Evolutionary conservation across 2,113 vertebrate species (phyloP), one percentile per base, ranked within the genome.

Genomic region (Hippopotamus amphibius): DNA sequence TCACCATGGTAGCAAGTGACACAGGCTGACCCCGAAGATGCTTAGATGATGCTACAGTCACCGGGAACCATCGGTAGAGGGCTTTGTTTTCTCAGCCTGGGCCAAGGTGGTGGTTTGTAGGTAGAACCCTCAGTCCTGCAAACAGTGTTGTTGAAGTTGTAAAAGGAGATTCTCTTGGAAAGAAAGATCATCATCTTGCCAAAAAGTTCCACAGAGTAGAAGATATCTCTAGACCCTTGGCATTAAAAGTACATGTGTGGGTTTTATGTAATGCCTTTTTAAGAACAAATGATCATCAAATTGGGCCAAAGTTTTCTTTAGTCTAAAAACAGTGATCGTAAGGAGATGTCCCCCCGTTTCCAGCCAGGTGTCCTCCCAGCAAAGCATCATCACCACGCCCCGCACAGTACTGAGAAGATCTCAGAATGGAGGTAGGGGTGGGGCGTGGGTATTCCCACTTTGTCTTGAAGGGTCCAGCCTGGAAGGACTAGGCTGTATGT

Each of bases 391-490:
- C 30, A 0, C 55, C 30, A 16, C 1, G 14, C 89, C 37, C 37
- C 37, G 37, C 41, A 0, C 1, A 0, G 16, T 57, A 48, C 28
- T 1, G 0, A 22, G 48, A n/a, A 41, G 28, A 4, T 46, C 61
- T 59, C 16, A 16, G 69, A 19, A 16, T 0, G 1, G 76, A 17
- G 17, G 7, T 0, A 10, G 13, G 48, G 37, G 37, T 37, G 37
- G 22, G 24, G 28, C 3, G 21, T 37, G 17, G 16, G 16, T 65
- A 5, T 15, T 28, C 28, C 66, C 33, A 17, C 55, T 63, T 48
- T 30, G 46, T 37, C 69, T 4, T 2, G 30, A 28, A 10, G 17
- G 48, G 48, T 66, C 69, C 72, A 19, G 7, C 9, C 37, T 59
- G 41, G 16, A 24, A 43, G 91, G 46, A 55, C 5, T 13, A 28